Evolutionary conservation across 1,140 invertebrate species (phyloP).

Genomic region (Eurosta solidaginis): DNA sequence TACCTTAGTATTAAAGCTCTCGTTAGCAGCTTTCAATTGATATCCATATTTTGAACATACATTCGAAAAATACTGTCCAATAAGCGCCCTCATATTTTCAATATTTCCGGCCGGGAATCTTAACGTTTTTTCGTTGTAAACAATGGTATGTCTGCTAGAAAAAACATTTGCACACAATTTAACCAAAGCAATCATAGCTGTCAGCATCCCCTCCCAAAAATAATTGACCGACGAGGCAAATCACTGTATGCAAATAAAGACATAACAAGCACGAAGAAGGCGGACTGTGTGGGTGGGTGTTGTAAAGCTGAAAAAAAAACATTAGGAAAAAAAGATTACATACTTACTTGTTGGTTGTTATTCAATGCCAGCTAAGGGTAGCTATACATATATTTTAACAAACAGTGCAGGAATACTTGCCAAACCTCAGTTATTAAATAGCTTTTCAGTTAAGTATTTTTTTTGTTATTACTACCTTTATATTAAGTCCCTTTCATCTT

Average conservation of each 20-base stretch:
- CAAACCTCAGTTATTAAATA: too few species aligned
- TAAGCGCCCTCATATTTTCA: too few species aligned
- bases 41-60: too few species aligned
- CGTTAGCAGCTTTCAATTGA: too few species aligned
- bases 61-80: too few species aligned
- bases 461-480: too few species aligned
- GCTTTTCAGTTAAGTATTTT: too few species aligned
- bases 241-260: not conserved
- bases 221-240: not conserved
- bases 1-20: too few species aligned
- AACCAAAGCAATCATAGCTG: not conserved
- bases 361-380: not conserved
- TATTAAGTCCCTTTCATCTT: too few species aligned
- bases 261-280: not conserved
- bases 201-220: not conserved
- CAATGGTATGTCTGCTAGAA: not conserved
- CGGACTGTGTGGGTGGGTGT: not conserved
- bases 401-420: too few species aligned
- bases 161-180: not conserved
- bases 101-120: not conserved
- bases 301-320: not conserved
- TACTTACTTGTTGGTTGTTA: not conserved
- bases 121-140: not conserved
- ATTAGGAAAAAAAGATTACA: not conserved
- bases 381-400: not conserved